phyloP scores from a whole-genome alignment of 2,888 invertebrate species.

The Apeira syringaria region DNA sequence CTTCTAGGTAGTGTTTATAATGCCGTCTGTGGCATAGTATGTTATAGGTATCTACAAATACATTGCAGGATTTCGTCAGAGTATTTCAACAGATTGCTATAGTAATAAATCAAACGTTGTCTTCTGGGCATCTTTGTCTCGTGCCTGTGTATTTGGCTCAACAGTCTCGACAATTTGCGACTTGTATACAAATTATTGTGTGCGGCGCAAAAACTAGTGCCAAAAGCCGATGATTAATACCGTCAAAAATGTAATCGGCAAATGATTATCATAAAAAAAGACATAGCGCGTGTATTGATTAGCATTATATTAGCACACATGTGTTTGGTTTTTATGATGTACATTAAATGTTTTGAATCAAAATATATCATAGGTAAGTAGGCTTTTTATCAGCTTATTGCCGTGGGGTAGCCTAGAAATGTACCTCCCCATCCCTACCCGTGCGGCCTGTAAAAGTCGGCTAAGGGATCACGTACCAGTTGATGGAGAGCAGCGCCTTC shows the following conservation, averaged over 20 bases:
- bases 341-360: background rate
- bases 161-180: constrained; percentile 8
- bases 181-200: constrained; percentile 17
- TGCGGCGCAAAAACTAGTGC: constrained; percentile 16
- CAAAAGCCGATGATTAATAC: constrained; percentile 18
- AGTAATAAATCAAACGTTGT: constrained; percentile 18
- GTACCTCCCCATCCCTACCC: no score
- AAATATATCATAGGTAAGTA: no score
- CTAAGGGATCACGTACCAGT: no score
- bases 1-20: constrained; percentile 1
- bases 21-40: constrained; percentile 1
- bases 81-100: constrained; percentile 7
- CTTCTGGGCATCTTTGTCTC: constrained; percentile 20
- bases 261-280: constrained; percentile 18
- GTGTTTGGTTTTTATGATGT: constrained; percentile 1
- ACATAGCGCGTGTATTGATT: constrained; percentile 16
- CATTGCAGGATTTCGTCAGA: constrained; percentile 13
- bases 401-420: no score
- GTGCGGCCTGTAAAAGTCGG: no score
- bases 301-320: constrained; percentile 23
- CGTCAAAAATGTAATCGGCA: constrained; percentile 14
- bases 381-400: no score
- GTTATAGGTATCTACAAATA: constrained; percentile 6
- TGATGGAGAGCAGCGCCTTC: no score
- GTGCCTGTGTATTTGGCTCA: constrained; percentile 14